A percentile compares a stretch with the other conserved stretches of the same genome.
phyloP scores from a whole-genome alignment of 2,888 invertebrate species.

The Gymnocheta viridis region DNA sequence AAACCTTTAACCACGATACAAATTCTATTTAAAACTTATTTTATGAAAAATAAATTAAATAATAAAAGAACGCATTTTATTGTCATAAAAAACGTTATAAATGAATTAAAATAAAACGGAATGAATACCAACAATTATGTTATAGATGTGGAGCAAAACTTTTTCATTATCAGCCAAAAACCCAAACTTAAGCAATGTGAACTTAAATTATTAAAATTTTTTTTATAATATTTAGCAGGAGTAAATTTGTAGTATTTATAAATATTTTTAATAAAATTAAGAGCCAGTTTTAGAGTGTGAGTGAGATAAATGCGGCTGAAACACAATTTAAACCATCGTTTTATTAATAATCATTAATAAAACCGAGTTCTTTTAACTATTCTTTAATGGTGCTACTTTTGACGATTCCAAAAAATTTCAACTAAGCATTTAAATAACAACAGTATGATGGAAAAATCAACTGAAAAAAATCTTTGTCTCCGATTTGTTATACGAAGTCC shows the following conservation, averaged over 20 bases:
- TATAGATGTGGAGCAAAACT: constrained; percentile 50
- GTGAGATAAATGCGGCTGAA: neutral
- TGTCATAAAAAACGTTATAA: neutral
- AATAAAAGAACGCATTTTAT: neutral
- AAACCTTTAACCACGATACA: constrained; percentile 47
- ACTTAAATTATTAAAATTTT: constrained; percentile 16
- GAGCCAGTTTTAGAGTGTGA: constrained; percentile 19
- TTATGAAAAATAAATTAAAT: neutral
- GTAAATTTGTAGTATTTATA: neutral
- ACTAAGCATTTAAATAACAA: no score
- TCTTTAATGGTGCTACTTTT: no score
- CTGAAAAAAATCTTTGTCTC: no score
- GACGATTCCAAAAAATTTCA: no score
- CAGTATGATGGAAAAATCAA: no score
- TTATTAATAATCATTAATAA: no score
- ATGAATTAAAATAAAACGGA: neutral
- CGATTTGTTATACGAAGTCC: no score
- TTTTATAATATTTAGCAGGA: neutral
- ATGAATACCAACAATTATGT: constrained; percentile 11
- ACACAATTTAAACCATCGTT: no score
- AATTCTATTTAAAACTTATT: constrained; percentile 12
- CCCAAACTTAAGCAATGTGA: constrained; percentile 44
- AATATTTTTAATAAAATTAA: constrained; percentile 29
- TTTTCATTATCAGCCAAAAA: constrained; percentile 63
- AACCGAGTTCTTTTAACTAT: no score